These are phyloP conservation scores for Leptopterna dolabrata DNA, from an alignment of 2,888 invertebrate genomes.

Conservation along the genomic window DNA sequence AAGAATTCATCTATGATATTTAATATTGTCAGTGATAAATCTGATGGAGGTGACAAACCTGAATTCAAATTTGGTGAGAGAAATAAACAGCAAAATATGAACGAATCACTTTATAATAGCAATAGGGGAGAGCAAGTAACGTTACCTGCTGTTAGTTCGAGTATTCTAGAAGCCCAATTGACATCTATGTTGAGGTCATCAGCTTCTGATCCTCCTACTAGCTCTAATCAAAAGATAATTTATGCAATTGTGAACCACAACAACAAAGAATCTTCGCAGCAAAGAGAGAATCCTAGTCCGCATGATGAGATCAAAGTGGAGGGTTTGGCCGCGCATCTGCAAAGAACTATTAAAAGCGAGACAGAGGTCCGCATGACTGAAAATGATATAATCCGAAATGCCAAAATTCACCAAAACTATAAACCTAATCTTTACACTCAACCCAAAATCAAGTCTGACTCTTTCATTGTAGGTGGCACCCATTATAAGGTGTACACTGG, in stretches of 20 bases:
- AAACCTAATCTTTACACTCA: constrained; percentile 59
- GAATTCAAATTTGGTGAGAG: constrained; percentile 49
- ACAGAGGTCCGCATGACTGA: constrained; percentile 23
- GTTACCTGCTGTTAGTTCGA: constrained; percentile 60
- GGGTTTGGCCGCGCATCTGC: constrained; percentile 60
- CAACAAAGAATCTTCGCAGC: constrained; percentile 40
- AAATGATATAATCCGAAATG: constrained; percentile 53
- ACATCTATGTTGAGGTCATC: constrained; percentile 57
- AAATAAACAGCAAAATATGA: constrained; percentile 44
- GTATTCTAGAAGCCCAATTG: constrained; percentile 62
- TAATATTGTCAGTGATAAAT: constrained; percentile 48
- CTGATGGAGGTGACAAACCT: constrained; percentile 41
- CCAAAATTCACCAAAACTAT: constrained; percentile 46
- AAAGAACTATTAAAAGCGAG: constrained; percentile 57
- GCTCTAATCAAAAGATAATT: constrained; percentile 55
- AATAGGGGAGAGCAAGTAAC: constrained; percentile 55
- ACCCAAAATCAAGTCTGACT: constrained; percentile 55
- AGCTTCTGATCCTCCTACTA: constrained; percentile 37
- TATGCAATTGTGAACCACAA: constrained; percentile 57
- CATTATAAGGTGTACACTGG: constrained; percentile 52
- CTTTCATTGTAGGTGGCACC: constrained; percentile 54
- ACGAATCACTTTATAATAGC: constrained; percentile 28
- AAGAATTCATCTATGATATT: constrained; percentile 40
- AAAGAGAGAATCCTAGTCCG: constrained; percentile 26
- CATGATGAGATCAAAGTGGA: constrained; percentile 60